A percentile compares a stretch with the other conserved stretches of the same genome.
These are phyloP conservation scores for Adelges cooleyi DNA, from an alignment of 1,140 invertebrate species.

Conservation along the genomic window DNA sequence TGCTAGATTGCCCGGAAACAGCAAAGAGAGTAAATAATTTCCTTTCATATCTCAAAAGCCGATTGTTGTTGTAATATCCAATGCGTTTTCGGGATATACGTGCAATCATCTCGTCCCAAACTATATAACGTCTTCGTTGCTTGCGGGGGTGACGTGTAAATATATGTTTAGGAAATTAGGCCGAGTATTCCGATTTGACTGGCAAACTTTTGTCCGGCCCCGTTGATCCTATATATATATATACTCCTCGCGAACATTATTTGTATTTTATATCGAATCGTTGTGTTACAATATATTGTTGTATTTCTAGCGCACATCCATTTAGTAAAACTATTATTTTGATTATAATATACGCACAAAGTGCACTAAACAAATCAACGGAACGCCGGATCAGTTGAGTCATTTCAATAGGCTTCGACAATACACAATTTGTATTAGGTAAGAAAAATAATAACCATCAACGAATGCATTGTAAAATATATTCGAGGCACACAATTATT, in stretches of 20 bases:
- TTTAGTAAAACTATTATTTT: too few species aligned
- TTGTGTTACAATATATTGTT: not conserved
- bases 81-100: not conserved
- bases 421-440: too few species aligned
- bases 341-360: too few species aligned
- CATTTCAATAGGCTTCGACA: too few species aligned
- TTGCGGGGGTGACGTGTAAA: constrained; percentile 15
- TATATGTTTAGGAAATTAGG: constrained; percentile 28
- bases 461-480: too few species aligned
- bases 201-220: constrained; percentile 4
- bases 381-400: too few species aligned
- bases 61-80: not conserved
- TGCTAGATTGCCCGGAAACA: constrained; percentile 14
- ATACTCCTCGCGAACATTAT: too few species aligned
- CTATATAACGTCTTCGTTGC: not conserved
- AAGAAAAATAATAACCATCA: too few species aligned
- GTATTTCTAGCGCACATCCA: too few species aligned
- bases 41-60: constrained; percentile 18
- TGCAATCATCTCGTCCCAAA: not conserved
- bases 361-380: too few species aligned
- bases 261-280: not conserved
- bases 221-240: too few species aligned
- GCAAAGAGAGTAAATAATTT: constrained; percentile 28
- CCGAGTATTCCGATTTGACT: not conserved
- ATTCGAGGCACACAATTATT: too few species aligned